Conservation (phyloP, 2,888 invertebrate genomes). For the Trachelus stipa region DNA sequence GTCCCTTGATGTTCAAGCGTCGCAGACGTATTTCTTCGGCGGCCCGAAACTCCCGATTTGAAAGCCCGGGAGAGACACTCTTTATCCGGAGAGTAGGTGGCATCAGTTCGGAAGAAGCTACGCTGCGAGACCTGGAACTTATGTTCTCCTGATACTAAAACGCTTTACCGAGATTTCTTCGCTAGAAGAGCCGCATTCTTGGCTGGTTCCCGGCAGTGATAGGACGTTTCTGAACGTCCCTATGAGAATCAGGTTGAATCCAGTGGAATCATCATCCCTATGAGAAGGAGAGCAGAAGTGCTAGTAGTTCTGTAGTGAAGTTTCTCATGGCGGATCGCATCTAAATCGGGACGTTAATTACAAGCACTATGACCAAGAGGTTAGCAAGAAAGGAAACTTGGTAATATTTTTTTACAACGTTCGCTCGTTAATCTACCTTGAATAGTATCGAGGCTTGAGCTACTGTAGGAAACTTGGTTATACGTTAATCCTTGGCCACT, state of each 20-base stretch:
- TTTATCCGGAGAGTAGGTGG: not conserved
- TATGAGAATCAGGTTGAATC: not conserved
- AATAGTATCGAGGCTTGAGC: not conserved
- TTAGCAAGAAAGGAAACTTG: not conserved
- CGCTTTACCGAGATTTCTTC: conserved; percentile 34
- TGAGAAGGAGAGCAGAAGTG: not conserved
- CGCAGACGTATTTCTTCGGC: conserved; percentile 22
- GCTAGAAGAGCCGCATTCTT: conserved; percentile 25
- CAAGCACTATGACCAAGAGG: not conserved
- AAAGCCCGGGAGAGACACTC: not conserved
- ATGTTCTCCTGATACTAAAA: conserved; percentile 31
- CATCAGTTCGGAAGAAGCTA: not conserved
- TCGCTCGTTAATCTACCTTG: not conserved
- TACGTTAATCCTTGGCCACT: not conserved
- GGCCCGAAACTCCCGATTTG: conserved; percentile 4
- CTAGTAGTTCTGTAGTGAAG: not conserved
- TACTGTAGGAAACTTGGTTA: not conserved
- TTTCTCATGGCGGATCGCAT: not conserved
- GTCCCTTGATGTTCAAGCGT: conserved; percentile 12
- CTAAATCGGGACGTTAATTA: not conserved
- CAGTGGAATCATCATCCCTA: not conserved
- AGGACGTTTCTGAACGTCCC: not conserved
- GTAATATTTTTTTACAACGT: not conserved
- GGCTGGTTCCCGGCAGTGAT: not conserved
- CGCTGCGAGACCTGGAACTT: conserved; percentile 2